Evolutionary conservation across 2,888 invertebrate genomes (phyloP), one percentile per base, ranked within the genome.

Genomic region (Ennomos erosarius): DNA sequence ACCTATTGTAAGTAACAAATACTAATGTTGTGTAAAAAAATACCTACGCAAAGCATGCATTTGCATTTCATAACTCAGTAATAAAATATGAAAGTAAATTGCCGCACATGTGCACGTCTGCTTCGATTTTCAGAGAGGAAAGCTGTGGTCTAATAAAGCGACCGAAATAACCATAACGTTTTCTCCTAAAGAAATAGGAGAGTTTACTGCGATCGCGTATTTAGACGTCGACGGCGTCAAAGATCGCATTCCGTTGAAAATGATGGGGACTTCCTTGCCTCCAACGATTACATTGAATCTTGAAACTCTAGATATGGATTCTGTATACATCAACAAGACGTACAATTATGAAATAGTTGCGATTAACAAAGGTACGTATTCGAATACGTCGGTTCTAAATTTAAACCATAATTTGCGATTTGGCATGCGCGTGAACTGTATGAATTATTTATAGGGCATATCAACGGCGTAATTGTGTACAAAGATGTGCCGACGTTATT

Each of bases 281-380:
- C 95, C 95, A 2, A 70, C 81, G 2, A 89, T 95, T 54, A 77
- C 81, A 45, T 76, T 95, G 10, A 94, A 94, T 69, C 73, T 94
- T 11, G 91, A 93, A 65, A 93, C 90, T 2, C 79, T 95, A 10
- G 91, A 95, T 59, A 92, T 94, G 75, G 91, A 92, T 61, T 82
- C 90, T 55, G 91, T 95, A 43, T 95, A 94, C 65, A 87, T 95
- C 33, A 93, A 93, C 63, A 93, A 94, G 12, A 78, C 81, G 13
- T 94, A 95, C 72, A 86, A 93, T 67, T 95, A 94, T 68, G 94
- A 95, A 88, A 86, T 95, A 16, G 88, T 93, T 11, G 92, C 91
- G 16, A 85, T 83, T n/a, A 94, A 94, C 75, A 92, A 86, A 84
- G 94, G 94, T 93, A n/a, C n/a, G n/a, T n/a, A 79, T 56, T 47